Base-by-base conservation (phyloP, 2,113 vertebrate genomes). In the Pyxicephalus adspersus region DNA sequence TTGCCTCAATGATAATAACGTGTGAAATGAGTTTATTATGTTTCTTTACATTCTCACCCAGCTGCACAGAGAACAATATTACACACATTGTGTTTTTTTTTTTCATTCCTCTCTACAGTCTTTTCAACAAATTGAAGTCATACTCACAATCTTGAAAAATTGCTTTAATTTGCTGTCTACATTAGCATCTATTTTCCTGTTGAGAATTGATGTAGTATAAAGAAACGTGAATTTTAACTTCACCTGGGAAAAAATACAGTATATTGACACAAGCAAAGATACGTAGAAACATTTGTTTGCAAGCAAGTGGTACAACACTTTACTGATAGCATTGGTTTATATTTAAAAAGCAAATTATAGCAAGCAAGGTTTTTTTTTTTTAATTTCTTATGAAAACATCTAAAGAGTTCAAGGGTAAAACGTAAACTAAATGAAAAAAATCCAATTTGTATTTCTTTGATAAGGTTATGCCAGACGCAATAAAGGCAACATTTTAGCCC, bases 141-240 rank as follows among this genome's bases (percentile, higher is more conserved):
- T 11, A 28, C 70, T 22, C 72, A 75, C 73, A 20, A 28, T 58
- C 52, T 57, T 55, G 57, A 76, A 61, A 63, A 63, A 76, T 63
- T 76, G 58, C 22, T 76, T 63, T 76, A 76, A 76, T 76, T 60
- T 61, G n/a, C 57, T 64, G 57, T 51, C 58, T 64, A 34, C 58
- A 76, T 63, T 76, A 76, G 64, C 73, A 76, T 76, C 34, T 76
- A 76, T 64, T 76, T 75, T 75, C 57, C 55, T 75, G 31, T 50
- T 60, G 57, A 63, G 73, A 75, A 63, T 20, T 75, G 57, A 64
- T 64, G 73, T 51, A 50, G 23, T 22, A 50, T 58, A 51, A 76
- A 64, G 22, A 61, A 22, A 23, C 15, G n/a, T n/a, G 34, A 50
- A 64, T 64, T 51, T 22, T 76, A 28, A 11, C 18, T 76, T 76